These are phyloP conservation scores for Solenopsis fugax DNA, from an alignment of 1,140 invertebrate species.

Conservation along the genomic window DNA sequence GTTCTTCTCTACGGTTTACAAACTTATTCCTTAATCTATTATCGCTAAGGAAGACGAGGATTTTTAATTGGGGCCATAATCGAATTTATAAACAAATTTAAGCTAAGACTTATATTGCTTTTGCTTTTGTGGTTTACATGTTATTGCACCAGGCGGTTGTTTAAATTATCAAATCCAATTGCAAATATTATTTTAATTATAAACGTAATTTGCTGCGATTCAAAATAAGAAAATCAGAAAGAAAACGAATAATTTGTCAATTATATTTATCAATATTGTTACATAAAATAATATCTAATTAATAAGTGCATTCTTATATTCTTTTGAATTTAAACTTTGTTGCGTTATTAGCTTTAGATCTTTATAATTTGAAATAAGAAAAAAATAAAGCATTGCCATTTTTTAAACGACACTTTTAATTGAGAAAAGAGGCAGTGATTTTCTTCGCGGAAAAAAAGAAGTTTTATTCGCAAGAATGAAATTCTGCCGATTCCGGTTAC, in stretches of 20 bases:
- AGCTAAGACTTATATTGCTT: not conserved
- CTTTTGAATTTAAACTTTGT: not conserved
- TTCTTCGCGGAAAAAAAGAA: not conserved
- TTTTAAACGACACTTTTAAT: slow-evolving; percentile 1
- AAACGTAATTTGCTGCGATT: not conserved
- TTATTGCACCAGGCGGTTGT: not conserved
- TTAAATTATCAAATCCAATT: not conserved
- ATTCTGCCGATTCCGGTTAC: not conserved
- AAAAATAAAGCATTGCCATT: not conserved
- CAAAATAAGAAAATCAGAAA: not conserved
- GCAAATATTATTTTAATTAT: slow-evolving; percentile 6
- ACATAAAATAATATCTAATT: not conserved
- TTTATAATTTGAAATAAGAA: not conserved
- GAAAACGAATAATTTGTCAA: not conserved
- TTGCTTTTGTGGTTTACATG: not conserved
- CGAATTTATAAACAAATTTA: slow-evolving; percentile 15
- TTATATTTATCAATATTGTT: not conserved
- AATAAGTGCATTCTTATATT: not conserved
- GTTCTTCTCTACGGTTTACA: slow-evolving; percentile 45
- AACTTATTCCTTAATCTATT: slow-evolving; percentile 34
- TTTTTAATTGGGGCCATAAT: slow-evolving; percentile 20
- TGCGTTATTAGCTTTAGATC: not conserved
- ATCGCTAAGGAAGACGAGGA: slow-evolving; percentile 22
- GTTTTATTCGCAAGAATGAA: not conserved
- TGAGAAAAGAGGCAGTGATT: not conserved